Percentiles rank a stretch among this genome's conserved stretches.
Evolutionary conservation across 2,113 vertebrate species (phyloP).

Genomic region (Petrocephalus microphthalmus): DNA sequence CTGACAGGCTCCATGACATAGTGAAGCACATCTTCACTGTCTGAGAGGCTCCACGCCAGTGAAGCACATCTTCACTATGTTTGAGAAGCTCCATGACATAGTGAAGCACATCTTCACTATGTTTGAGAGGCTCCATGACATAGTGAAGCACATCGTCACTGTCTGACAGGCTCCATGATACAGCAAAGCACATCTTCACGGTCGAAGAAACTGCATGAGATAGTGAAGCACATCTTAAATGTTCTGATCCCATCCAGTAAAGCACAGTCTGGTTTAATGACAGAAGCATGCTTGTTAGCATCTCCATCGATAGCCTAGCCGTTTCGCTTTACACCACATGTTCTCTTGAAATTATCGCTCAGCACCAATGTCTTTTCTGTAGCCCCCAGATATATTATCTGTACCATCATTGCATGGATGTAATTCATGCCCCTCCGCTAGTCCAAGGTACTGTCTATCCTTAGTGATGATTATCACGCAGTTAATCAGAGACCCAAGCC

Average conservation of each 20-base stretch:
- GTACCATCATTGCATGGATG: background rate
- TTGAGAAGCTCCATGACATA: background rate
- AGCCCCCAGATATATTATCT: background rate
- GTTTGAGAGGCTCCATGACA: too few species aligned
- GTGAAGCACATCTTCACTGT: constrained; percentile 10
- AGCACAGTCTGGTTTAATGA: background rate
- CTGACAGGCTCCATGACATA: too few species aligned
- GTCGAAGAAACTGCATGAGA: too few species aligned
- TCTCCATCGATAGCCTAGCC: background rate
- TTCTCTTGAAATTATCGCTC: background rate
- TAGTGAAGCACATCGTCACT: too few species aligned
- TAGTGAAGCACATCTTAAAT: constrained; percentile 15
- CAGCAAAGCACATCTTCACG: constrained; percentile 11
- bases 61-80: background rate
- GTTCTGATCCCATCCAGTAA: background rate
- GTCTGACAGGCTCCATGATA: too few species aligned
- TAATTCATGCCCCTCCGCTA: background rate
- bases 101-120: background rate
- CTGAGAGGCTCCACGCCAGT: background rate
- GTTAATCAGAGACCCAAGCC: background rate
- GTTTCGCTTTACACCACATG: background rate
- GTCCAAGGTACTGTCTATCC: background rate
- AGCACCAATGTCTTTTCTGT: background rate
- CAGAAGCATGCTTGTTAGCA: background rate
- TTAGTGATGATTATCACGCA: background rate